Percentiles rank a stretch among this genome's conserved stretches.
These are phyloP conservation scores for Barnardius zonarius DNA, from an alignment of 2,113 vertebrate species.

Conservation along the genomic window DNA sequence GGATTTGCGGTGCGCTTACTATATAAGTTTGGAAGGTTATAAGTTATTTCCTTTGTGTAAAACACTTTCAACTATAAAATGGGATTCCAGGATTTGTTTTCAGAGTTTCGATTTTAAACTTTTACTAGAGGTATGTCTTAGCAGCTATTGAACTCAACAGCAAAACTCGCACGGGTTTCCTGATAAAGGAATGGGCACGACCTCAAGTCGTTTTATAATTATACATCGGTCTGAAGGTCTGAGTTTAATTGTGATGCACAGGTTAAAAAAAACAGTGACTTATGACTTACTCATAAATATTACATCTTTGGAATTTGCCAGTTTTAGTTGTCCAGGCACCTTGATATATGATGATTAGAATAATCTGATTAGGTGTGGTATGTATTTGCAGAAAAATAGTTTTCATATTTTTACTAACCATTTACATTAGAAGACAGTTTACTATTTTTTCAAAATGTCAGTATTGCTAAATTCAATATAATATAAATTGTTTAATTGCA, in stretches of 20 bases:
- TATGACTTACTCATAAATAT: background rate
- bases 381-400: background rate
- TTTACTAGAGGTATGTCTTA: background rate
- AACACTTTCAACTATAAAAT: background rate
- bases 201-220: background rate
- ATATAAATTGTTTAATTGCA: background rate
- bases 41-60: background rate
- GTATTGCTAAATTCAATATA: background rate
- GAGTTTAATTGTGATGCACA: background rate
- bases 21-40: background rate
- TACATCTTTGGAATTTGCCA: background rate
- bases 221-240: background rate
- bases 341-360: background rate
- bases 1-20: background rate
- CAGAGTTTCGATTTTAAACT: background rate
- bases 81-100: background rate
- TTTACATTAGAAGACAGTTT: background rate
- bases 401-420: background rate
- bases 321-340: background rate
- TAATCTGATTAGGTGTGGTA: background rate
- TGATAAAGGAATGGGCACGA: background rate
- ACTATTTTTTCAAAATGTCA: background rate
- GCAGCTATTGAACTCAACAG: background rate
- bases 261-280: background rate
- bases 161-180: background rate